Evolutionary conservation across 2,888 invertebrate genomes (phyloP), one percentile per base, ranked within the genome.

Genomic region (Heterodera filipjevi): DNA sequence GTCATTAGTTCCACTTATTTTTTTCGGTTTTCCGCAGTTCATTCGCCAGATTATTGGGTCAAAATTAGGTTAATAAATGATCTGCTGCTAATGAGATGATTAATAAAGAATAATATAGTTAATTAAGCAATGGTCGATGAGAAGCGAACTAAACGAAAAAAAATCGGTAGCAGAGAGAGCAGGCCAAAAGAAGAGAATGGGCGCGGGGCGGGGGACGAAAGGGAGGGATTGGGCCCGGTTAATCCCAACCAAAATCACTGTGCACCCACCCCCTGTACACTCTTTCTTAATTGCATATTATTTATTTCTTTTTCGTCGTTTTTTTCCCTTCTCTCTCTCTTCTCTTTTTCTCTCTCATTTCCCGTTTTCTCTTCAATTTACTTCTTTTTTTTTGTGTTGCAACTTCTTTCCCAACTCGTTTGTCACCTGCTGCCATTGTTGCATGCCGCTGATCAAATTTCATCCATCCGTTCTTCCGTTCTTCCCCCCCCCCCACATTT

Each of bases 321-420:
- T 14, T 72, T 35, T 19, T 19, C 39, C 19, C 35, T 35, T 39
- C 19, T 27, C 32, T 71, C 71, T 39, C 35, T 5, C 39, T 59
- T 72, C 59, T 19, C 16, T 59, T 8, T 35, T 39, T 72, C 33
- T 71, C 59, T 71, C 71, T 72, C 39, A 5, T 22, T 59, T 39
- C 72, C 49, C 72, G 8, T n/a, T 39, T 39, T 39, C 39, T 44
- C 71, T 46, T 46, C 33, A 46, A 46, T 32, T 71, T 32, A 46
- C 16, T 33, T 14, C 14, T 71, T 71, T 33, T 30, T 30, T n/a
- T n/a, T n/a, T 12, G 30, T 72, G 32, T 22, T 44, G 19, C 32
- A 53, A 32, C 35, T 35, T 35, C 72, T 22, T 35, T 39, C n/a
- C 6, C 19, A 49, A 12, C 14, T 49, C 46, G 16, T 49, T 49